These are phyloP conservation scores for Epizoanthus rinbou DNA, from an alignment of 92 coral and sea anemone species.

Conservation along the genomic window DNA sequence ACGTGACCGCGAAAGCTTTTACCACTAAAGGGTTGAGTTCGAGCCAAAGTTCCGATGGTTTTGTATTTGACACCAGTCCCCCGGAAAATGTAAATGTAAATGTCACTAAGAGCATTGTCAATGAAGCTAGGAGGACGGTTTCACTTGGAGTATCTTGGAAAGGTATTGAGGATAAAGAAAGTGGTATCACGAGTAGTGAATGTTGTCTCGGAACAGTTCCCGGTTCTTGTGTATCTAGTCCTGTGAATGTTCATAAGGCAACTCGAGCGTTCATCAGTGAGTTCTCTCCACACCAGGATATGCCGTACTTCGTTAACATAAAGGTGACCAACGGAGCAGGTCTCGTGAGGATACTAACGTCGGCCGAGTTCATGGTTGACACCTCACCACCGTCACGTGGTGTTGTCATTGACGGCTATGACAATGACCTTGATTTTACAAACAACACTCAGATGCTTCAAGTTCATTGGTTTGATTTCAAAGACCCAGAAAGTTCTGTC, in stretches of 20 bases:
- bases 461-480: conserved; percentile 76
- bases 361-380: conserved; percentile 71
- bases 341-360: conserved; percentile 72
- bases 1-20: conserved; percentile 78
- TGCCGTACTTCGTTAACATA: conserved; percentile 70
- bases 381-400: conserved; percentile 87
- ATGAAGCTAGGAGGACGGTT: conserved; percentile 58
- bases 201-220: conserved; percentile 82
- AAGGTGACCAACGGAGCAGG: conserved; percentile 77
- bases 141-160: conserved; percentile 75
- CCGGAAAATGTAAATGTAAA: conserved; percentile 64
- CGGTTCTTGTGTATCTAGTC: conserved; percentile 55
- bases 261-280: conserved; percentile 58
- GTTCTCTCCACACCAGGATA: conserved; percentile 63
- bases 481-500: conserved; percentile 75
- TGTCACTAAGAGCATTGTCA: conserved; percentile 58
- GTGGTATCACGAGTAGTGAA: conserved; percentile 65
- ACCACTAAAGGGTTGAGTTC: conserved; percentile 72
- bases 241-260: conserved; percentile 32
- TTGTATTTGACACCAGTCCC: conserved; percentile 81
- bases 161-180: conserved; percentile 71
- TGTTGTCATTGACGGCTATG: conserved; percentile 75
- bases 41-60: conserved; percentile 76
- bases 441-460: conserved; percentile 56
- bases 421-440: conserved; percentile 69